Conservation (phyloP, 2,113 vertebrate species). For the Eptesicus fuscus region DNA sequence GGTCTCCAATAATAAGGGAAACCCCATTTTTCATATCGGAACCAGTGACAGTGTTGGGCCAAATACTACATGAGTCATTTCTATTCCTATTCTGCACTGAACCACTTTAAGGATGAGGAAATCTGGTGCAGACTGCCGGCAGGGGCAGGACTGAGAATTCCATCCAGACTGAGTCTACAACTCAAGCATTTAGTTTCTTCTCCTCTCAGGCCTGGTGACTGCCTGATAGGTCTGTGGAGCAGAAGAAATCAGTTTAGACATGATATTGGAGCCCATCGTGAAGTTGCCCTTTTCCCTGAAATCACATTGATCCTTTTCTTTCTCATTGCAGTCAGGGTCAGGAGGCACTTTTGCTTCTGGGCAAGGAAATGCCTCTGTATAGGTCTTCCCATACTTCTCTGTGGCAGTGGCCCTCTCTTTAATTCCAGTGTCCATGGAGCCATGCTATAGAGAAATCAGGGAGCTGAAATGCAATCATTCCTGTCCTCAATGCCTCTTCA, state of each 20-base stretch:
- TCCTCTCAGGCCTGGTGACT: fast-evolving
- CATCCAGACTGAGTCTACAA: background rate
- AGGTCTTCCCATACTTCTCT: background rate
- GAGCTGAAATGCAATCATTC: background rate
- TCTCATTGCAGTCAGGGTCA: background rate
- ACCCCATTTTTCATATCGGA: background rate
- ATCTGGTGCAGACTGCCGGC: background rate
- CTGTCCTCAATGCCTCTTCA: background rate
- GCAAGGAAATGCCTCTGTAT: fast-evolving
- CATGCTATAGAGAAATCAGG: fast-evolving
- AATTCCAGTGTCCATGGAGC: no score
- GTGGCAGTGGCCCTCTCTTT: background rate
- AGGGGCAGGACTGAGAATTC: background rate
- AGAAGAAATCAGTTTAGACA: background rate
- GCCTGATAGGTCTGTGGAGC: background rate
- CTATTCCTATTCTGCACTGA: background rate
- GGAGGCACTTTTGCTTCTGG: background rate
- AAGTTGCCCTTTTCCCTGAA: background rate
- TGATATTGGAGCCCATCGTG: background rate
- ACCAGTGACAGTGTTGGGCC: background rate
- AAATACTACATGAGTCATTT: background rate
- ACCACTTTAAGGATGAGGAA: background rate
- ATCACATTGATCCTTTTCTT: background rate
- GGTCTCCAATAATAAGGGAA: background rate
- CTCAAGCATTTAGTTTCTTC: background rate